Conservation (phyloP, 2,113 vertebrate species). For the Oryzias melastigma region DNA sequence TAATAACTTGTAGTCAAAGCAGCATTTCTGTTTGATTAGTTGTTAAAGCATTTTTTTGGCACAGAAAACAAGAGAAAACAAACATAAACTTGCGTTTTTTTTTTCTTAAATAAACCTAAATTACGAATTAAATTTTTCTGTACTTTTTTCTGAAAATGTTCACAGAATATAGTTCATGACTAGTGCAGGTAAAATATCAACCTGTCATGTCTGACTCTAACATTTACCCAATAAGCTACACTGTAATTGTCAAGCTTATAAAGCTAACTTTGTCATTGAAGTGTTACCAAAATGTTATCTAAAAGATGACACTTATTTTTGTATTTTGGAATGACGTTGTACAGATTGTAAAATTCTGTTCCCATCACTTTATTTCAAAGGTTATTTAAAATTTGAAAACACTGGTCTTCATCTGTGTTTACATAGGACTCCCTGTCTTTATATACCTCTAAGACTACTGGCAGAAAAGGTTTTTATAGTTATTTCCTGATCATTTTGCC, state of each 20-base stretch:
- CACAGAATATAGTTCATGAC: slow-evolving; percentile 63
- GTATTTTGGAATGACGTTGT: slow-evolving; percentile 79
- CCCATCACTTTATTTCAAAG: slow-evolving; percentile 65
- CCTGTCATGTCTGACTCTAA: slow-evolving; percentile 69
- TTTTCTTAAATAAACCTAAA: slow-evolving; percentile 34
- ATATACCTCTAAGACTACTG: slow-evolving; percentile 34
- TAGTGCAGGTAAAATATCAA: slow-evolving; percentile 63
- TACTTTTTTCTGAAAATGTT: slow-evolving; percentile 63
- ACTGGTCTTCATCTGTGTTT: slow-evolving; percentile 67
- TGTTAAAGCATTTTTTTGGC: slow-evolving; percentile 31
- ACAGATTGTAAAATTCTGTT: slow-evolving; percentile 76
- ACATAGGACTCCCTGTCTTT: slow-evolving; percentile 51
- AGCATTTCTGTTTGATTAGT: slow-evolving; percentile 49
- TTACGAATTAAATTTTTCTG: slow-evolving; percentile 45
- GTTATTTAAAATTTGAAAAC: slow-evolving; percentile 61
- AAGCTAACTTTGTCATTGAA: slow-evolving; percentile 72
- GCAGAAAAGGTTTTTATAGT: slow-evolving; percentile 12
- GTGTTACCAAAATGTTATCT: slow-evolving; percentile 82
- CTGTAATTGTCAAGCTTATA: slow-evolving; percentile 53
- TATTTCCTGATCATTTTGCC: slow-evolving; percentile 12
- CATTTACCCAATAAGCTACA: slow-evolving; percentile 60
- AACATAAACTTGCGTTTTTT: background rate
- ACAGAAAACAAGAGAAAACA: slow-evolving; percentile 45
- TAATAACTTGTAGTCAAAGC: slow-evolving; percentile 47
- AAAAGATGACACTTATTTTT: slow-evolving; percentile 81